A percentile compares a stretch with the other conserved stretches of the same genome.
phyloP scores from a whole-genome alignment of 1,140 invertebrate species.

The Lordiphosa clarofinis region DNA sequence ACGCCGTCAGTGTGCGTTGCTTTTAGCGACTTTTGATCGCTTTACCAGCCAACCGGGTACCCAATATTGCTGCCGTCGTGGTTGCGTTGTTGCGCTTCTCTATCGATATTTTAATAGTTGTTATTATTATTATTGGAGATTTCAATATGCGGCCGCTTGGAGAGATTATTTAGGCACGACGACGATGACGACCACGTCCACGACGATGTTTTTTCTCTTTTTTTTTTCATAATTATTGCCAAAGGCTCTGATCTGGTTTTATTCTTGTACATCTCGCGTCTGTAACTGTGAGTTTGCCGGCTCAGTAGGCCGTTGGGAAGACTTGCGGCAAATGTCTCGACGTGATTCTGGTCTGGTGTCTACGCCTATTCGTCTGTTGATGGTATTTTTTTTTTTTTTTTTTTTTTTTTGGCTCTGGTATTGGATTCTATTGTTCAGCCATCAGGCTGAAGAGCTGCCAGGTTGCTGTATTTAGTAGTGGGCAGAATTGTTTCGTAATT shows the following conservation, averaged over 20 bases:
- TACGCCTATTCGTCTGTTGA: conserved; percentile 64
- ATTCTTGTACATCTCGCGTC: conserved; percentile 32
- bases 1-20: conserved; percentile 70
- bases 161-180: conserved; percentile 64
- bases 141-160: conserved; percentile 64
- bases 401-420: conserved; percentile 12
- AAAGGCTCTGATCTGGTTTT: conserved; percentile 74
- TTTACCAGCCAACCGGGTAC: conserved; percentile 26
- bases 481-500: conserved; percentile 75
- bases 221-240: conserved; percentile 66
- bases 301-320: conserved; percentile 42
- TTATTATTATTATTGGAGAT: conserved; percentile 55
- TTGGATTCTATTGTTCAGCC: conserved; percentile 55
- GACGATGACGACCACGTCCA: conserved; percentile 36
- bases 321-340: conserved; percentile 3
- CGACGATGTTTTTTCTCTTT: conserved; percentile 17
- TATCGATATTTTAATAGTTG: conserved; percentile 47
- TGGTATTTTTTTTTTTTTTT: conserved; percentile 15
- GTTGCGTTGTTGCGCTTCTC: conserved; percentile 8
- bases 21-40: conserved; percentile 57
- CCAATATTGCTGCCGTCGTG: conserved; percentile 21
- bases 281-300: conserved; percentile 25
- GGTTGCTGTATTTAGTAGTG: conserved; percentile 54
- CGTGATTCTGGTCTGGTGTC: conserved; percentile 45
- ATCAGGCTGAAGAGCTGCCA: conserved; percentile 39